Evolutionary conservation across 1,140 invertebrate genomes (phyloP), one percentile per base, ranked within the genome.

Genomic region (Bathynomus jamesi): DNA sequence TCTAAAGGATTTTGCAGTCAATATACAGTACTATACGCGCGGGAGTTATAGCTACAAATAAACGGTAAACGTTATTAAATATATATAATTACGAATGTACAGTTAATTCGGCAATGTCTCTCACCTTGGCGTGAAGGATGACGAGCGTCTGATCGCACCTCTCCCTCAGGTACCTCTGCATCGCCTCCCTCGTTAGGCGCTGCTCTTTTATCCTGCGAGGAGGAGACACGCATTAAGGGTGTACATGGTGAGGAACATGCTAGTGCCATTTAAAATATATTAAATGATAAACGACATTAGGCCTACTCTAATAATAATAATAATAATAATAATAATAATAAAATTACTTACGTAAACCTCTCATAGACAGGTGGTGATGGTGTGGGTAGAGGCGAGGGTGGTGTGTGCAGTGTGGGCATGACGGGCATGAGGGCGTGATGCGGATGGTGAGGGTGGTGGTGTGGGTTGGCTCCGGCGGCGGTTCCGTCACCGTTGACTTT

Each of bases 101-200:
- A 7, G 17, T 8, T 8, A 40, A 40, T 8, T 40, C 32, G 7
- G 17, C 7, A 40, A 8, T 40, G 32, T 30, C 17, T 25, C 10
- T n/a, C 17, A 95, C 92, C 87, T 99, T 99, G 5, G 98, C 98
- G 84, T 99, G 97, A 64, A 99, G 85, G 71, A 99, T 98, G 4
- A 98, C 94, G 25, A 99, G 89, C 3, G 96, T 90, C 90, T 98
- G 95, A 81, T 99, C 96, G 76, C 92, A 93, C 78, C 94, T 87
- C 78, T 98, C 94, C 29, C 93, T 87, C 67, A 98, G 86, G 82
- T 98, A 99, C 60, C 92, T 89, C 81, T 95, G 92, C 96, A 98
- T 98, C 13, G 94, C 94, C 78, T 98, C 95, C 61, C 94, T 87
- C 11, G 91, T 95, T 31, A 96, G 85, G 70, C 92, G 86, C 77